Base-by-base conservation (phyloP, 2,797 vertebrate genomes). In the Coregonus suidteri region DNA sequence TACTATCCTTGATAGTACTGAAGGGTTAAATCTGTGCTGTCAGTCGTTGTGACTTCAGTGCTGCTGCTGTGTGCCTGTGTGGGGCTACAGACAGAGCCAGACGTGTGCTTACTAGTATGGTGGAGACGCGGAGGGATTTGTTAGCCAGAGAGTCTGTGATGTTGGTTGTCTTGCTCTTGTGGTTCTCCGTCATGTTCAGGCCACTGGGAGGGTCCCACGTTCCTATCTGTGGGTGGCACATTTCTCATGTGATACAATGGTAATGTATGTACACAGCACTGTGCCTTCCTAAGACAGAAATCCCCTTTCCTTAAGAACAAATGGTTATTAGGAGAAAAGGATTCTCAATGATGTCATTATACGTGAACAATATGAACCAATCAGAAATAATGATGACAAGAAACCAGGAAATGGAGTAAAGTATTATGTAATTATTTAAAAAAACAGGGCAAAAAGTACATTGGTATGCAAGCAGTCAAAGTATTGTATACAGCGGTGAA, bases 161-260 rank as follows among this genome's bases (percentile, higher is more conserved):
- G 75, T 99, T 99, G 0, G 96, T 91, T 31, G 96, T 94, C 88
- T 97, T 99, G 85, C 96, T 97, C 86, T 95, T 99, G 90, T 98
- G 98, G 93, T 93, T 97, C 83, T 99, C 98, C 0, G 97, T 98
- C 97, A 99, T 98, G 89, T 99, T 99, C 88, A 99, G 93, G 75
- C 98, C 97, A 81, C 97, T 99, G 71, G 94, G 89, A 16, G 96
- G 96, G 88, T 99, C 98, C 98, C 98, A 99, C 15, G 97, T 99
- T 83, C 98, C 98, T 90, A 99, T 97, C 98, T 99, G 90, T 31
- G 11, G 51, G 13, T 15, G 47, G 34, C 25, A 71, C n/a, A 53
- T 15, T 18, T 7, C 6, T 18, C 34, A 41, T 70, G 41, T 47
- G 35, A 41, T 47, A 18, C 7, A 59, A n/a, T 47, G 41, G 41